Conservation (phyloP, 2,113 vertebrate species). For the Saguinus imperator region DNA sequence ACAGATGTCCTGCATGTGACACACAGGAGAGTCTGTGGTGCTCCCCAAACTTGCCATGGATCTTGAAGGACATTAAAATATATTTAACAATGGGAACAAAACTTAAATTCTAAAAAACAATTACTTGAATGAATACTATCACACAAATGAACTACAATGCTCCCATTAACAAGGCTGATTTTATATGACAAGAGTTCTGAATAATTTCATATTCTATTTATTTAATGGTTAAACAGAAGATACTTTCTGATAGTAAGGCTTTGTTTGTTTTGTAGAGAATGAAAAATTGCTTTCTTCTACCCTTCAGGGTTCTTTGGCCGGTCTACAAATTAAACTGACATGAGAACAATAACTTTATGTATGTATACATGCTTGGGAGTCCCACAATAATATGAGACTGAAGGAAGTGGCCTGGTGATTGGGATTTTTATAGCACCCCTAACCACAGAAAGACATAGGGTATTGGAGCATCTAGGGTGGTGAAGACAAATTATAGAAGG, state of each 20-base stretch:
- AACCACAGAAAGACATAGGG: neutral
- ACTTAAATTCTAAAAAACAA: neutral
- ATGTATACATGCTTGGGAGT: too few relatives aligned
- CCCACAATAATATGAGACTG: neutral
- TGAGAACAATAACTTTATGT: neutral
- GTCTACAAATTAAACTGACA: neutral
- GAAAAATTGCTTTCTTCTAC: neutral
- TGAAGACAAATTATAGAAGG: neutral
- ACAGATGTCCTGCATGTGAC: neutral
- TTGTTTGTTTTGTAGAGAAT: neutral
- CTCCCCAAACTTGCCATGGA: neutral
- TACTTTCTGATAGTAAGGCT: neutral
- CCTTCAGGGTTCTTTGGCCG: neutral
- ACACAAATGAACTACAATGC: neutral
- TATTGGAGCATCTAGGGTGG: neutral
- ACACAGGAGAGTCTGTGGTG: too few relatives aligned
- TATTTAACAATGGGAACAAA: neutral
- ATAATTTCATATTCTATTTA: slow-evolving; percentile 29
- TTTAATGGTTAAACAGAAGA: neutral
- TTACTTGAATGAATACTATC: neutral
- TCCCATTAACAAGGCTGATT: neutral
- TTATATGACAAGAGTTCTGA: neutral
- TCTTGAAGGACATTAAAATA: neutral
- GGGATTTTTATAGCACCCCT: neutral
- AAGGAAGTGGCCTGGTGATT: neutral